Conservation (phyloP, 2,113 vertebrate genomes). For the Thomomys bottae region DNA sequence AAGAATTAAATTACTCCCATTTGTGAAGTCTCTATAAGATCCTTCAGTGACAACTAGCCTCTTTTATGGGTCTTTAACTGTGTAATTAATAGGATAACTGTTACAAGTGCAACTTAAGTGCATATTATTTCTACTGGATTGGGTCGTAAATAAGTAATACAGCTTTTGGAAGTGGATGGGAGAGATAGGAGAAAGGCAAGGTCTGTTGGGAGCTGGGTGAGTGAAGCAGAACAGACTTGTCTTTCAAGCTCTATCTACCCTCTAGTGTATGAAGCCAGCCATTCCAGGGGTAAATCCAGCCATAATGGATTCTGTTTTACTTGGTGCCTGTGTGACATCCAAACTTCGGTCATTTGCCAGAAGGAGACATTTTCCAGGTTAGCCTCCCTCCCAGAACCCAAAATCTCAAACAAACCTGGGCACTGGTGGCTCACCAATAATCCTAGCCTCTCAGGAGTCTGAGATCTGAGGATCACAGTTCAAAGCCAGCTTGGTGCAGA, state of each 20-base stretch:
- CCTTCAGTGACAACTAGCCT: conserved; percentile 10
- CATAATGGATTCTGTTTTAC: neutral
- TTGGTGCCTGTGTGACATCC: neutral
- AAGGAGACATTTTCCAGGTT: neutral
- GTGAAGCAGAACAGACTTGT: conserved; percentile 31
- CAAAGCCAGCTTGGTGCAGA: too few species aligned
- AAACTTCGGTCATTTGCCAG: neutral
- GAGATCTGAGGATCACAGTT: too few species aligned
- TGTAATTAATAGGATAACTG: conserved; percentile 72
- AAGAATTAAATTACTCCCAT: conserved; percentile 24
- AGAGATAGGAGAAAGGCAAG: conserved; percentile 23
- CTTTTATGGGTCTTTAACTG: conserved; percentile 58
- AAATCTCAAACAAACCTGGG: neutral
- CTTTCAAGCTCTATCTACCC: conserved; percentile 3
- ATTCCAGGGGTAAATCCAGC: neutral
- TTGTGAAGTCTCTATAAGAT: conserved; percentile 29
- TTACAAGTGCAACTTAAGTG: conserved; percentile 56
- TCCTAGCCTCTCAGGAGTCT: too few species aligned
- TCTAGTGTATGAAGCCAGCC: neutral
- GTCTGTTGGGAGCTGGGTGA: conserved; percentile 49
- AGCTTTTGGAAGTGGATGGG: conserved; percentile 57
- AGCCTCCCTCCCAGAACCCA: neutral
- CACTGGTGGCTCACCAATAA: too few species aligned
- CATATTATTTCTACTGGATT: conserved; percentile 69
- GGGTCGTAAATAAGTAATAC: conserved; percentile 75